Evolutionary conservation across 2,888 invertebrate genomes (phyloP).

Genomic region (Phaonia tiefii): DNA sequence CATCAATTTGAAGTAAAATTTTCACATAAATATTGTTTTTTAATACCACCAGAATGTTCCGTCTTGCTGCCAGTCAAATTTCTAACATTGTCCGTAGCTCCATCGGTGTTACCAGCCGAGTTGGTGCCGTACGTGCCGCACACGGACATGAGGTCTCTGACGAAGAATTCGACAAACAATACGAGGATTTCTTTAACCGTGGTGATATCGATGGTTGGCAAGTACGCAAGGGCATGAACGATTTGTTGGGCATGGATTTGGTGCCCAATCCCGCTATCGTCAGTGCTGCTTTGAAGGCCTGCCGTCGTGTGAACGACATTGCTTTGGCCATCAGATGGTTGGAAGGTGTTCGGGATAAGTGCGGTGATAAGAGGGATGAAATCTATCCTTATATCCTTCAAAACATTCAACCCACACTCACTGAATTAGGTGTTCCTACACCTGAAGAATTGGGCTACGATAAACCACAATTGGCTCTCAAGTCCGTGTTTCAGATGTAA

Average conservation of each 20-base stretch:
- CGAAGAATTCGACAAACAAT: conserved; percentile 92
- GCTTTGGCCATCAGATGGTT: conserved; percentile 95
- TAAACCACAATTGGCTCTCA: conserved; percentile 93
- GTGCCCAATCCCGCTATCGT: conserved; percentile 96
- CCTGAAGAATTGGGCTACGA: conserved; percentile 98
- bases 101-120: conserved; percentile 74
- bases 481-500: conserved; percentile 85
- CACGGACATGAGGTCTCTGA: conserved; percentile 86
- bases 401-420: conserved; percentile 94
- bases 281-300: conserved; percentile 92
- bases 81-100: conserved; percentile 78
- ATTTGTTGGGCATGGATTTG: conserved; percentile 93
- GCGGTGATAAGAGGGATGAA: conserved; percentile 87
- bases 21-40: not conserved
- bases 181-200: conserved; percentile 91
- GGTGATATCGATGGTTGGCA: conserved; percentile 97
- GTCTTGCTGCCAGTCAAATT: conserved; percentile 81
- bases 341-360: conserved; percentile 95
- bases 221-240: conserved; percentile 94
- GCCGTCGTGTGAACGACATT: conserved; percentile 96
- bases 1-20: conserved; percentile 36
- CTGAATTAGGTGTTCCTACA: conserved; percentile 95
- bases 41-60: conserved; percentile 81
- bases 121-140: conserved; percentile 76
- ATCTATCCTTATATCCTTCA: conserved; percentile 94